phyloP scores from a whole-genome alignment of 2,113 vertebrate genomes.

The Ageneiosus marmoratus region DNA sequence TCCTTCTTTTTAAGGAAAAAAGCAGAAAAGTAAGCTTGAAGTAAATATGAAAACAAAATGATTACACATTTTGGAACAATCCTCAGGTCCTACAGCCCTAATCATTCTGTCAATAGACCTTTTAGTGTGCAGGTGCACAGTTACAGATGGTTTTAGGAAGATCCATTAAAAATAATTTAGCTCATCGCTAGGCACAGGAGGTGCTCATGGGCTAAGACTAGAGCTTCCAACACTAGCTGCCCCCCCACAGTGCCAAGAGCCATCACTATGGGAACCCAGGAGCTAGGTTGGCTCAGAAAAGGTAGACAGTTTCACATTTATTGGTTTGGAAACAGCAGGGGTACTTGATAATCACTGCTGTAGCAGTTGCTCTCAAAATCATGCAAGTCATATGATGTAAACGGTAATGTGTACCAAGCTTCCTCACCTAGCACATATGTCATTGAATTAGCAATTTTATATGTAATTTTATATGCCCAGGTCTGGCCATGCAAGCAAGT shows the following conservation, averaged over 20 bases:
- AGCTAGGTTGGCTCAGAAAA: constrained; percentile 5
- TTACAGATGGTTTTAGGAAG: constrained; percentile 81
- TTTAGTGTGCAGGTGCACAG: constrained; percentile 76
- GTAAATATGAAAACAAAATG: constrained; percentile 69
- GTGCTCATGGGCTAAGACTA: constrained; percentile 63
- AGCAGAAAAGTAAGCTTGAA: constrained; percentile 18
- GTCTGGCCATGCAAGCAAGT: no score
- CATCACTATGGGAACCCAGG: constrained; percentile 63
- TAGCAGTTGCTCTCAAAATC: background rate
- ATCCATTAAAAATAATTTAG: constrained; percentile 81
- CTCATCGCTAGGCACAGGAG: constrained; percentile 73
- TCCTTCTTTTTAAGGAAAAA: background rate
- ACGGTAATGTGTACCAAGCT: background rate
- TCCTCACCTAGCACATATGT: background rate
- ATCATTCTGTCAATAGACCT: constrained; percentile 77
- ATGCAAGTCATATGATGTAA: background rate
- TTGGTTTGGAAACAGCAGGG: background rate
- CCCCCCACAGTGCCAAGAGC: constrained; percentile 54
- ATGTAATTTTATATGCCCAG: no score
- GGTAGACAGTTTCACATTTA: constrained; percentile 8
- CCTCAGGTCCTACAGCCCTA: constrained; percentile 72
- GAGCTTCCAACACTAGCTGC: constrained; percentile 51
- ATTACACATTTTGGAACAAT: constrained; percentile 77
- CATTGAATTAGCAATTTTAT: background rate
- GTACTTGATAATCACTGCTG: constrained; percentile 9